phyloP scores from a whole-genome alignment of 2,888 invertebrate species.

The Prosopocoilus inquinatus region DNA sequence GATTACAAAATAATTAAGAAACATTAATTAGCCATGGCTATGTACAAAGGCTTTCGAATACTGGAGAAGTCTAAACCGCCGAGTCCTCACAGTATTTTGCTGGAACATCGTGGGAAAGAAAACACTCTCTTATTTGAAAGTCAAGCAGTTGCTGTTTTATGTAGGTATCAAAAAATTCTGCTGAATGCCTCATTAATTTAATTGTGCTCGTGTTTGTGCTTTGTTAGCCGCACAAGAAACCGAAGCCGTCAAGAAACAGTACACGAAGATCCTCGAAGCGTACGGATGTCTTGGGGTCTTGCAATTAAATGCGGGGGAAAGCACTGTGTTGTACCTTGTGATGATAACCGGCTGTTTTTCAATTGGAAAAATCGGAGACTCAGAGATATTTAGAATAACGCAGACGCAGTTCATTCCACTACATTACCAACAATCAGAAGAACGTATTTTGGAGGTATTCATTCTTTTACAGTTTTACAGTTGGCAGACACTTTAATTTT shows the following conservation, averaged over 20 bases:
- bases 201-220: slow-evolving; percentile 11
- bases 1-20: slow-evolving; percentile 8
- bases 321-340: slow-evolving; percentile 82
- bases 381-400: slow-evolving; percentile 93
- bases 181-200: background rate
- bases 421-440: slow-evolving; percentile 68
- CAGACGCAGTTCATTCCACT: slow-evolving; percentile 89
- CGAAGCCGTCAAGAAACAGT: slow-evolving; percentile 84
- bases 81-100: slow-evolving; percentile 83
- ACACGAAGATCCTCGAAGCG: slow-evolving; percentile 88
- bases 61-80: slow-evolving; percentile 84
- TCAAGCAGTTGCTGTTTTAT: slow-evolving; percentile 82
- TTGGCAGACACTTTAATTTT: background rate
- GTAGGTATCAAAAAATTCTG: slow-evolving; percentile 52
- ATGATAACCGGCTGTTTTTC: slow-evolving; percentile 95
- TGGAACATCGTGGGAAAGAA: slow-evolving; percentile 85
- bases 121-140: slow-evolving; percentile 90
- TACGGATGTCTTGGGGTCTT: slow-evolving; percentile 96
- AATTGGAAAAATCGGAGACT: slow-evolving; percentile 91
- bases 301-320: slow-evolving; percentile 81
- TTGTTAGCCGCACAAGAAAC: slow-evolving; percentile 76
- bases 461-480: background rate
- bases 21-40: slow-evolving; percentile 67
- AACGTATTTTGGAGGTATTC: slow-evolving; percentile 58
- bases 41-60: slow-evolving; percentile 91